Conservation (phyloP, 2,797 vertebrate genomes). For the Anabas testudineus region DNA sequence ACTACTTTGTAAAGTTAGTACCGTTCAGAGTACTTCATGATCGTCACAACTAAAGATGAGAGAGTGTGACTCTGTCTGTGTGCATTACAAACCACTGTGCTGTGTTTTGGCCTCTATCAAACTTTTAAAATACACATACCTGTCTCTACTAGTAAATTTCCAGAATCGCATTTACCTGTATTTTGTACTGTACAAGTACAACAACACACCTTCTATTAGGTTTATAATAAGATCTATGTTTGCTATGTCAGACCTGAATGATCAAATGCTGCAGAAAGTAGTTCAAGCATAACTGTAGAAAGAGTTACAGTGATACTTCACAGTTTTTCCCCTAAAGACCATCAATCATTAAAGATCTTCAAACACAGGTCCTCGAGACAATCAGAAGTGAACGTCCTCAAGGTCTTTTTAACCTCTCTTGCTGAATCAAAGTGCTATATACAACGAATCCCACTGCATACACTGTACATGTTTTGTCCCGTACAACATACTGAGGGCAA, state of each 20-base stretch:
- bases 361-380: slow-evolving; percentile 43
- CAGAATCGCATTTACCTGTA: no score
- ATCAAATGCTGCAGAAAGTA: slow-evolving; percentile 18
- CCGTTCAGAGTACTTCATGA: no score
- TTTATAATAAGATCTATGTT: neutral
- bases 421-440: neutral
- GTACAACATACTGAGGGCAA: slow-evolving; percentile 22
- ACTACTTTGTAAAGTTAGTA: no score
- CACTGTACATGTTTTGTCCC: neutral
- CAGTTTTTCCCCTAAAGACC: slow-evolving; percentile 46
- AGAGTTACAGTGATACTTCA: slow-evolving; percentile 33
- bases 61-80: no score
- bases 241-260: neutral
- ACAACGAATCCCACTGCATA: neutral
- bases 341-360: slow-evolving; percentile 44
- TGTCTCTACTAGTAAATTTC: no score
- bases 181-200: no score
- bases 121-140: no score
- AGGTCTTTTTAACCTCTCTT: slow-evolving; percentile 1
- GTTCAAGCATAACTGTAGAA: slow-evolving; percentile 37
- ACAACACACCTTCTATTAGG: no score
- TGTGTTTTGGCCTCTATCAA: no score
- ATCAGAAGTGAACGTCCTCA: slow-evolving; percentile 5
- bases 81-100: no score
- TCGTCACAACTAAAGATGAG: no score